Evolutionary conservation across 30 jellyfish, hydroid and myxozoan genomes (phyloP), one percentile per base, ranked within the genome.

Genomic region (Aurelia sp.): DNA sequence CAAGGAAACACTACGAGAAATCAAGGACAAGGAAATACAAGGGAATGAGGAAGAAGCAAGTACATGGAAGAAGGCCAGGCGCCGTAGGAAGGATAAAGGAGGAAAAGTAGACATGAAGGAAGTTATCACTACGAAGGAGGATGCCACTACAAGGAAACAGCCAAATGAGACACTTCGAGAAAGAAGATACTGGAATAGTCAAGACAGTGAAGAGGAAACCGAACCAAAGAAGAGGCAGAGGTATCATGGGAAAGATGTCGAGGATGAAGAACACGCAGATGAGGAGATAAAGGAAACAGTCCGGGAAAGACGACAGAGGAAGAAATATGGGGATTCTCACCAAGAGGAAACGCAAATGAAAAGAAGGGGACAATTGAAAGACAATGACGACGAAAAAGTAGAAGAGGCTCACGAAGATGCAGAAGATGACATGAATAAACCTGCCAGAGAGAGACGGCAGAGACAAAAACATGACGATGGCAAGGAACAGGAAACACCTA

Each of bases 221-320:
- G 27, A 64, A 59, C 48, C 35, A 35, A 20, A 78, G 71, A 63
- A 44, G 72, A 76, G 47, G 78, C 13, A 74, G 12, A 48, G 19
- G 53, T 11, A 22, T 21, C 53, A 3, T 66, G 0, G 55, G 55
- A 44, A 44, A 44, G 55, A 44, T 44, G 10, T 9, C 15, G 55
- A 44, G 55, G 55, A 44, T 12, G 55, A 44, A 44, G 55, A 44
- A 44, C 55, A 44, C 3, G 55, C 15, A 44, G 55, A 6, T 0
- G 55, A 8, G 16, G 15, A 44, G 55, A 44, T 44, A 10, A 44
- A 44, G 55, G 55, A 44, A 44, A 44, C 55, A 44, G 3, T 9
- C 13, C 55, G 15, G 8, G 55, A 10, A 44, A 44, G 55, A 44
- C 55, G 55, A 44, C 55, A 44, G 55, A 8, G 16, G 55, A 12